Evolutionary conservation across 2,113 vertebrate genomes (phyloP), one percentile per base, ranked within the genome.

Genomic region (Hiodon alosoides): DNA sequence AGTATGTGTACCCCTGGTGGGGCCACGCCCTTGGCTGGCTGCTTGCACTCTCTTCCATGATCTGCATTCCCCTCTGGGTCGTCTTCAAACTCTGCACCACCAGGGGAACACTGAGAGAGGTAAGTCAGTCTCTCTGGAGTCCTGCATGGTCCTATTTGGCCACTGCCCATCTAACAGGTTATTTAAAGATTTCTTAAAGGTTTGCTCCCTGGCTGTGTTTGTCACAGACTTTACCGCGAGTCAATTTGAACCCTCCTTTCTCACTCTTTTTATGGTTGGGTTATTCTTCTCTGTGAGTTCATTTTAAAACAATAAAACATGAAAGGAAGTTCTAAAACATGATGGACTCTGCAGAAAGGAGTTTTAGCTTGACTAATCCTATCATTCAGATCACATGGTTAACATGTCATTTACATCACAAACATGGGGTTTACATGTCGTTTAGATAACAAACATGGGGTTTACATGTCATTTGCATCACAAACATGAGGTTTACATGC

Each of bases 1-100:
- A 92, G 67, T 99, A 99, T 0, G 89, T 89, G 2, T 99, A 99
- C 75, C 97, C 96, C 0, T 95, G 94, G 93, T 99, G 97, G 96
- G 96, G 94, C 0, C 89, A 99, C 7, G 91, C 87, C 1, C 77
- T 99, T 8, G 97, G 97, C 78, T 98, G 97, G 96, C 86, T 96
- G 57, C 86, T 99, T 76, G 96, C 95, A 0, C 85, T 98, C 65
- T 94, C 95, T 66, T 98, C 97, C 72, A 98, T 98, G 94, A 77
- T 95, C 72, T 99, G 96, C 77, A 93, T 96, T 68, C 96, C 96
- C 0, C 75, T 93, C 16, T 96, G 93, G 91, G 80, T 91, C 0
- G 0, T 88, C 79, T 90, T 90, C 79, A 96, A 95, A 77, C 85
- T 99, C 52, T 83, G 84, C 81, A 87, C 80, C 64, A 91, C 93